phyloP scores from a whole-genome alignment of 2,888 invertebrate species.

The Cabera pusaria region DNA sequence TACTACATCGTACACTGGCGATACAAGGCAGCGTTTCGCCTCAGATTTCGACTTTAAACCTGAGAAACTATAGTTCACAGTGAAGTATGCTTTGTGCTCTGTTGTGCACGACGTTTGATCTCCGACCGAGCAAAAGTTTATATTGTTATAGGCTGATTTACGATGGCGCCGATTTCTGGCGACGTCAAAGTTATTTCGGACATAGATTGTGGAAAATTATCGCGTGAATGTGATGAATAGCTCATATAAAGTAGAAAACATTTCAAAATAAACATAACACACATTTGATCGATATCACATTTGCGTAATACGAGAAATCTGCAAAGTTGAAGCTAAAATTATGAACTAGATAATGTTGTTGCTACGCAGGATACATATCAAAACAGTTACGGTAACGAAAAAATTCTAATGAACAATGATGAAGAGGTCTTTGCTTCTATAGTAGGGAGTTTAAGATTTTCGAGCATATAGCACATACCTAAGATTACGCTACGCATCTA shows the following conservation, averaged over 20 bases:
- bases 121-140: slow-evolving; percentile 27
- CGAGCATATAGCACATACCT: too few relatives aligned
- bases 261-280: slow-evolving; percentile 9
- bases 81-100: slow-evolving; percentile 9
- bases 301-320: slow-evolving; percentile 6
- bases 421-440: too few relatives aligned
- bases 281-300: slow-evolving; percentile 7
- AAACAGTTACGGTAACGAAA: too few relatives aligned
- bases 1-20: slow-evolving; percentile 5
- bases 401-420: too few relatives aligned
- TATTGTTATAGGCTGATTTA: slow-evolving; percentile 40
- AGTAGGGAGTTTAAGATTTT: too few relatives aligned
- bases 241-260: slow-evolving; percentile 9
- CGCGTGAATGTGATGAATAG: slow-evolving; percentile 16
- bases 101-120: slow-evolving; percentile 21
- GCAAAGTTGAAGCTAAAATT: slow-evolving; percentile 6
- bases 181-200: slow-evolving; percentile 34
- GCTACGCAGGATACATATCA: too few relatives aligned
- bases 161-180: slow-evolving; percentile 33
- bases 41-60: slow-evolving; percentile 11
- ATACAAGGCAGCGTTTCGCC: slow-evolving; percentile 3
- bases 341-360: slow-evolving; percentile 12
- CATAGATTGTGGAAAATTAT: slow-evolving; percentile 23
- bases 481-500: too few relatives aligned
- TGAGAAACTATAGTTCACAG: slow-evolving; percentile 6